Evolutionary conservation across 2,888 invertebrate species (phyloP).

Genomic region (Poecilus cupreus): DNA sequence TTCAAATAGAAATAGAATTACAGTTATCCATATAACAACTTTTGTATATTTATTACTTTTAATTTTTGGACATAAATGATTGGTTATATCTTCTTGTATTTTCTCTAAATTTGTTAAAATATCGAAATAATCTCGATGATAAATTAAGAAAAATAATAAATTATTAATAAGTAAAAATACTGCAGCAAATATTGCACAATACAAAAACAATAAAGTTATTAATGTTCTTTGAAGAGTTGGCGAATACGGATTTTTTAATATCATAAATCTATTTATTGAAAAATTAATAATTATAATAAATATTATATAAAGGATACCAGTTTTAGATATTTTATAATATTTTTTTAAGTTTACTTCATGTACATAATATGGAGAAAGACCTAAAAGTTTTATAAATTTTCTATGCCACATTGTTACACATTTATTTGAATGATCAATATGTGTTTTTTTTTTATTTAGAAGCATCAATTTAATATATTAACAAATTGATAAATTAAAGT

Average conservation of each 20-base stretch:
- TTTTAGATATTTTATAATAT: not conserved
- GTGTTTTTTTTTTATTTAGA: too few species aligned
- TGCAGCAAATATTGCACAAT: not conserved
- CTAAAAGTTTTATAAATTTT: not conserved
- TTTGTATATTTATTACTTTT: not conserved
- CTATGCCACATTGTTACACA: too few species aligned
- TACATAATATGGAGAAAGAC: not conserved
- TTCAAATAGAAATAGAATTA: not conserved
- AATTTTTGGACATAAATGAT: not conserved
- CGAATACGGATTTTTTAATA: not conserved
- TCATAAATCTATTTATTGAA: not conserved
- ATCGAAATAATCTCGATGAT: not conserved
- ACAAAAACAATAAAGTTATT: not conserved
- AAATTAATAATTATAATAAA: not conserved
- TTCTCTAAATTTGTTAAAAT: not conserved
- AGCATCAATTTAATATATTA: too few species aligned
- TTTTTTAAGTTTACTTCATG: not conserved
- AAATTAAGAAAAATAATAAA: conserved; percentile 13
- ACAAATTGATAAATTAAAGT: too few species aligned
- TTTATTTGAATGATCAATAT: too few species aligned
- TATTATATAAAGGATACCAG: not conserved
- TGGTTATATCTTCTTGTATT: not conserved
- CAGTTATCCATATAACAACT: not conserved
- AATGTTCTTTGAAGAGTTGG: not conserved
- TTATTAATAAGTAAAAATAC: not conserved